phyloP scores from a whole-genome alignment of 2,797 vertebrate genomes.

The Myripristis murdjan region DNA sequence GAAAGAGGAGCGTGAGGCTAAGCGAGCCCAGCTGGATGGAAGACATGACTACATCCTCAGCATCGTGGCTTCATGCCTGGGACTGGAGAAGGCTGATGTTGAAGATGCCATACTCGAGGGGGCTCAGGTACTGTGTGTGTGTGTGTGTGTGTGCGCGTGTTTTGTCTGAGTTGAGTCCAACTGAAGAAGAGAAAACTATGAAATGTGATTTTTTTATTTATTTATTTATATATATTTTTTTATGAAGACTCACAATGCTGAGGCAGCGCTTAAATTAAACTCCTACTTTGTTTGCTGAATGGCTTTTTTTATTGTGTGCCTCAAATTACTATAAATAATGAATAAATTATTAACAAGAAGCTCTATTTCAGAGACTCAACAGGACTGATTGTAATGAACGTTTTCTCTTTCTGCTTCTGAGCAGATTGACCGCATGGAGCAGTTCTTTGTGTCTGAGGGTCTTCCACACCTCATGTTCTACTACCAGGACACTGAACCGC shows the following conservation, averaged over 20 bases:
- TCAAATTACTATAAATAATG: background rate
- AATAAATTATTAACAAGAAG: no score
- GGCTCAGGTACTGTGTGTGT: constrained; percentile 86
- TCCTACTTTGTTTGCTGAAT: background rate
- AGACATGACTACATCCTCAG: constrained; percentile 93
- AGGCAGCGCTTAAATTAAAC: background rate
- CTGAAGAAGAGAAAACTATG: no score
- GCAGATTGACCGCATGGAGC: constrained; percentile 92
- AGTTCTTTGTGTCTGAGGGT: constrained; percentile 89
- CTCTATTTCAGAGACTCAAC: background rate
- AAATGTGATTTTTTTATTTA: no score
- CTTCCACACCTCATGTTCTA: constrained; percentile 93
- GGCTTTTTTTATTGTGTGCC: background rate
- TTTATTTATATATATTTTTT: no score
- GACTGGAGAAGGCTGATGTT: constrained; percentile 90
- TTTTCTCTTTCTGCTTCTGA: constrained; percentile 3
- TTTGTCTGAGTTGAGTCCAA: background rate
- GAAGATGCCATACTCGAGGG: constrained; percentile 94
- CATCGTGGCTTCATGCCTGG: constrained; percentile 89
- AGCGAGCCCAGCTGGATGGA: constrained; percentile 90
- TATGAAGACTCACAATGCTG: background rate
- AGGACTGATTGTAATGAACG: background rate
- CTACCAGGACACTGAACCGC: constrained; percentile 88
- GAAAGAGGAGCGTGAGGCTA: constrained; percentile 94
- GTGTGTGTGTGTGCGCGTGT: constrained; percentile 11